These are phyloP conservation scores for Piprites chloris DNA, from an alignment of 2,113 vertebrate genomes.

Conservation along the genomic window DNA sequence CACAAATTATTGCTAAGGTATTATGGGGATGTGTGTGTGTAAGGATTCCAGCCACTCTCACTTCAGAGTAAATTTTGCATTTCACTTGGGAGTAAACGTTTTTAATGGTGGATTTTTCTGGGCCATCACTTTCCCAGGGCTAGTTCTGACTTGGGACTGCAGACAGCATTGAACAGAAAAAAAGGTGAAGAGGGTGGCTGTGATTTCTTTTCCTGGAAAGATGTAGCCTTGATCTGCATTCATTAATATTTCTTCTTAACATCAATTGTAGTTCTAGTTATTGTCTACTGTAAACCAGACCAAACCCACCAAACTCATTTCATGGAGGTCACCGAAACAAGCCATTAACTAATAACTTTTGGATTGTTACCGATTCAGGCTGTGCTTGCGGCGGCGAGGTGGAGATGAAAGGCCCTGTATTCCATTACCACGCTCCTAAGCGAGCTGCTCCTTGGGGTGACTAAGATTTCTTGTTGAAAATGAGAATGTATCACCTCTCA, in stretches of 20 bases:
- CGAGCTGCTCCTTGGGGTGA: not conserved
- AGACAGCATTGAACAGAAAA: not conserved
- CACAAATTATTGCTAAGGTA: not conserved
- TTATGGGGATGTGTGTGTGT: not conserved
- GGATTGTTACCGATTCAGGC: not conserved
- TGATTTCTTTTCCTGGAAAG: not conserved
- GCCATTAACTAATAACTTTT: not conserved
- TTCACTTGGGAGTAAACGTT: not conserved
- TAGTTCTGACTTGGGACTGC: not conserved
- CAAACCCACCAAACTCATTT: not conserved
- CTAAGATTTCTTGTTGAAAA: constrained; percentile 46
- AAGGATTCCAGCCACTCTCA: not conserved
- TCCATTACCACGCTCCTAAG: not conserved
- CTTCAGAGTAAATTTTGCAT: not conserved
- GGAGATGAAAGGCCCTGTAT: constrained; percentile 12
- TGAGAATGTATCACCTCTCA: constrained; percentile 43
- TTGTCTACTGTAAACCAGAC: not conserved
- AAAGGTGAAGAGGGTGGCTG: not conserved
- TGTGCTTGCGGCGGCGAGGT: accelerated
- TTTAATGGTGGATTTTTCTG: not conserved
- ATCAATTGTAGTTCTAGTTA: not conserved
- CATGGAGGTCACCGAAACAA: not conserved
- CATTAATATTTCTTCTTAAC: not conserved
- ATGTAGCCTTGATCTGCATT: not conserved
- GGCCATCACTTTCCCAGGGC: not conserved